These are phyloP conservation scores for Solenopsis invicta DNA, from an alignment of 1,140 invertebrate species.

Conservation along the genomic window DNA sequence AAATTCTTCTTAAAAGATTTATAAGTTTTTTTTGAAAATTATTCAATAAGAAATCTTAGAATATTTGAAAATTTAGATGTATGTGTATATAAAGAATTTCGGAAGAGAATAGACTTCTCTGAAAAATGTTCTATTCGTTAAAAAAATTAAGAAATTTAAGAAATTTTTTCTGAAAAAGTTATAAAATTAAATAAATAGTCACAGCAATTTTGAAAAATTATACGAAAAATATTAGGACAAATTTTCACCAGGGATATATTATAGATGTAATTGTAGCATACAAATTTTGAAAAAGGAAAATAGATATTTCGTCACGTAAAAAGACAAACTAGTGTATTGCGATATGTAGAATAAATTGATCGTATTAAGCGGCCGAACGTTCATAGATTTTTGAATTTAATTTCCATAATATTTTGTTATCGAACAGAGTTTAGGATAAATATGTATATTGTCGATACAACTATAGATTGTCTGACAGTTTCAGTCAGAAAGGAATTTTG, in stretches of 20 bases:
- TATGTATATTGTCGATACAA: neutral
- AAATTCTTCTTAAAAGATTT: no score
- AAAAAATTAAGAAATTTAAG: no score
- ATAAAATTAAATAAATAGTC: no score
- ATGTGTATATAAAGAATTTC: no score
- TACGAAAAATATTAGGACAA: no score
- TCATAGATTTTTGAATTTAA: conserved; percentile 20
- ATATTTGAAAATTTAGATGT: no score
- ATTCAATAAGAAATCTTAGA: no score
- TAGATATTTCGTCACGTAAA: neutral
- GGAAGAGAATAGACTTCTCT: no score
- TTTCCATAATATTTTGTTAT: conserved; percentile 49
- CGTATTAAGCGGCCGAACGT: neutral
- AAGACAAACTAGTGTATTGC: conserved; percentile 11
- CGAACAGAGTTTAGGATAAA: neutral
- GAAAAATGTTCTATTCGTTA: no score
- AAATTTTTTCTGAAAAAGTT: no score
- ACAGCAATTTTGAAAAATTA: no score
- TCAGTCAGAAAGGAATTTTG: neutral
- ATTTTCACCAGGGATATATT: neutral
- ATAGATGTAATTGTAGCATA: conserved; percentile 2
- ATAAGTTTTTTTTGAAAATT: no score
- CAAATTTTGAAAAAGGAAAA: neutral
- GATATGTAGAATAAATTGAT: conserved; percentile 23
- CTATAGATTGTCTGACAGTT: neutral